phyloP scores from a whole-genome alignment of 2,888 invertebrate genomes.

The Pollenia labialis region DNA sequence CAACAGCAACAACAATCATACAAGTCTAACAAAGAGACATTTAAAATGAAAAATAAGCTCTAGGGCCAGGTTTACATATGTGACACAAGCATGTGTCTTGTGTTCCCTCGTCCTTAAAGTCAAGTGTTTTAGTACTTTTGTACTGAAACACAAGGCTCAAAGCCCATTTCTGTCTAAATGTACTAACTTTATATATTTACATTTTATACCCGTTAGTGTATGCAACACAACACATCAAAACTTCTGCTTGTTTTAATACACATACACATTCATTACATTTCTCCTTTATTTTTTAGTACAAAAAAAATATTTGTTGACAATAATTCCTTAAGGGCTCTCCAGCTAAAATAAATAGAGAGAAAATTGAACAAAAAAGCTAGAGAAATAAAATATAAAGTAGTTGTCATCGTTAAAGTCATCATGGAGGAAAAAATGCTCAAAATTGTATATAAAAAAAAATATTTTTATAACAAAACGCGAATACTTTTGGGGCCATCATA shows the following conservation, averaged over 20 bases:
- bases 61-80: constrained; percentile 36
- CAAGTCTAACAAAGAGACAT: constrained; percentile 43
- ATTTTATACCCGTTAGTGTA: background rate
- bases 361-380: background rate
- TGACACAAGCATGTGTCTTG: constrained; percentile 20
- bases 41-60: constrained; percentile 48
- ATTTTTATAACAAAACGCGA: constrained; percentile 23
- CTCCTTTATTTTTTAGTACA: background rate
- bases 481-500: constrained; percentile 40
- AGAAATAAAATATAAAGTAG: constrained; percentile 46
- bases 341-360: constrained; percentile 39
- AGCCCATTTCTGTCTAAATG: background rate
- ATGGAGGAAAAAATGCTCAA: constrained; percentile 11
- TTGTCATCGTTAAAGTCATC: constrained; percentile 54
- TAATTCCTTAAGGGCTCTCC: constrained; percentile 66
- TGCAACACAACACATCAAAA: background rate
- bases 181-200: background rate
- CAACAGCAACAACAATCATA: background rate
- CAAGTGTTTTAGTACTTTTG: constrained; percentile 46
- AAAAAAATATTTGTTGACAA: constrained; percentile 63
- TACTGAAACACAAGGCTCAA: constrained; percentile 9
- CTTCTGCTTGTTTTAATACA: constrained; percentile 10
- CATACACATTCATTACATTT: constrained; percentile 26
- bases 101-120: constrained; percentile 45
- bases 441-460: constrained; percentile 6